Evolutionary conservation across 2,888 invertebrate species (phyloP), one percentile per base, ranked within the genome.

Genomic region (Tolmerus cingulatus): DNA sequence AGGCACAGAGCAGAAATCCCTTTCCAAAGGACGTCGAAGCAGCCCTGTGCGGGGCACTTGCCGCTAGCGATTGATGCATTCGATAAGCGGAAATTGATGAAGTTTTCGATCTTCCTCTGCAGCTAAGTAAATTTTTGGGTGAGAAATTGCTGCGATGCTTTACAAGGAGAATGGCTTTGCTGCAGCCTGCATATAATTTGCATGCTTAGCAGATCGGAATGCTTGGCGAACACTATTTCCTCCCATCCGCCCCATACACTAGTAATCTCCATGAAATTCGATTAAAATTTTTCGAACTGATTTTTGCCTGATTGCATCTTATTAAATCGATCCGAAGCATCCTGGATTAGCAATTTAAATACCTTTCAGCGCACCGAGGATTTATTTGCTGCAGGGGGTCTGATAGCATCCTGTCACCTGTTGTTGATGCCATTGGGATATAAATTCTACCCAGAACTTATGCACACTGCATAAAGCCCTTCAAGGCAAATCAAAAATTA

Each of bases 11-110:
- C 19, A 55, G 55, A 19, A 55, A 55, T 55, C 55, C 0, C n/a
- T 55, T 55, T 55, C 19, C 8, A 19, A 55, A 55, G 12, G 66
- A 66, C 23, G 66, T 27, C 14, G 66, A 66, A 23, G 23, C 27
- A 66, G 66, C 14, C 37, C 76, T n/a, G n/a, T 76, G 30, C 37
- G 37, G 5, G n/a, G 76, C n/a, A 76, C 76, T 76, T 76, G 40
- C 76, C 27, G 19, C 76, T 40, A 16, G 34, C 51, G 81, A 81
- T 81, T 81, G 81, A 81, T 81, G 81, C 81, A 81, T 81, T 55
- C 81, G 81, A 81, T 81, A 81, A 81, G 55, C 81, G 46, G 30
- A 30, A 81, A 81, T 81, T 81, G 81, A 81, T 81, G 81, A 51
- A 81, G 81, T 81, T 81, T 81, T 27, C 27, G 14, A 51, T 55